Percentiles rank a stretch among this genome's conserved stretches.
Conservation (phyloP, 2,888 invertebrate species). For the Heliconius aoede region DNA sequence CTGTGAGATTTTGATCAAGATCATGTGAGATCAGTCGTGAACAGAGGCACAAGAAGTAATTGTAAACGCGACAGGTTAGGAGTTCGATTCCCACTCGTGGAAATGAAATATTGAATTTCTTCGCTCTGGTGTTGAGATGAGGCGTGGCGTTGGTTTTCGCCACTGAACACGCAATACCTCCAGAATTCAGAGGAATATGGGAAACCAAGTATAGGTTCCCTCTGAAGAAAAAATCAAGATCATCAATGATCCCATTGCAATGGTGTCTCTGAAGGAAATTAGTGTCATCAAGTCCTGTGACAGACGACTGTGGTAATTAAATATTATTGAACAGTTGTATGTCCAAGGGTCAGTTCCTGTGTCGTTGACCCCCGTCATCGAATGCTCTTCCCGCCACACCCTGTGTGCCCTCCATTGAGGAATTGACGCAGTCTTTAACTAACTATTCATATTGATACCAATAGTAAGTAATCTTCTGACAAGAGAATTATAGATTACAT, state of each 20-base stretch:
- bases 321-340: slow-evolving; percentile 74
- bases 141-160: too few relatives aligned
- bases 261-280: slow-evolving; percentile 12
- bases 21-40: too few relatives aligned
- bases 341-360: slow-evolving; percentile 80
- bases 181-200: too few relatives aligned
- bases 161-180: too few relatives aligned
- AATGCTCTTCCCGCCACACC: slow-evolving; percentile 76
- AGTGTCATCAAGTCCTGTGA: slow-evolving; percentile 19
- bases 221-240: too few relatives aligned
- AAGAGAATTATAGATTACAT: slow-evolving; percentile 3
- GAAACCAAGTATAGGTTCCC: too few relatives aligned
- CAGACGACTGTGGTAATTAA: slow-evolving; percentile 42
- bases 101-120: too few relatives aligned
- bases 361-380: slow-evolving; percentile 79
- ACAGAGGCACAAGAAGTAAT: too few relatives aligned
- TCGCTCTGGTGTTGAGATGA: too few relatives aligned
- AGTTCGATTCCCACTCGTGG: too few relatives aligned
- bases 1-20: not conserved
- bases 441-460: slow-evolving; percentile 26
- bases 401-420: slow-evolving; percentile 72
- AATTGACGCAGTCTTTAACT: slow-evolving; percentile 52
- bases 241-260: slow-evolving; percentile 7
- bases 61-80: too few relatives aligned
- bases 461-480: not conserved